phyloP scores from a whole-genome alignment of 2,113 vertebrate species.

The Ictidomys tridecemlineatus region DNA sequence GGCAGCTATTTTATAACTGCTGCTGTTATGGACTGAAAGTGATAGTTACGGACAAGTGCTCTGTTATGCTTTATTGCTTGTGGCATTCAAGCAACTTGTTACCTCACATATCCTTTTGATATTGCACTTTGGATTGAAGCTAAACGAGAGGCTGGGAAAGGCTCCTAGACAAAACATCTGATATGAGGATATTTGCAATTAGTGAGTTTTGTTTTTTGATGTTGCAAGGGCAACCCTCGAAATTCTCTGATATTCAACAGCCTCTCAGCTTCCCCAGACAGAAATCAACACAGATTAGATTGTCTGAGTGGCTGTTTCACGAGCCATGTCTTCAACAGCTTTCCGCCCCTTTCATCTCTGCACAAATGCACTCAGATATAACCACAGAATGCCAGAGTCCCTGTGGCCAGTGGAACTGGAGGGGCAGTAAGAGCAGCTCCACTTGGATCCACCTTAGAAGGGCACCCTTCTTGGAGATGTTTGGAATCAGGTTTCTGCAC shows the following conservation, averaged over 20 bases:
- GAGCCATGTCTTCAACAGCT: neutral
- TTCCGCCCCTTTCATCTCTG: neutral
- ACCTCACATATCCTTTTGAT: neutral
- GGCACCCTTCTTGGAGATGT: neutral
- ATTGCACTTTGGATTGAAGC: neutral
- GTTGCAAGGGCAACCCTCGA: neutral
- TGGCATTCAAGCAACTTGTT: neutral
- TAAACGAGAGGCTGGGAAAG: neutral
- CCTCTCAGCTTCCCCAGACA: slow-evolving; percentile 40
- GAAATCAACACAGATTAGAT: slow-evolving; percentile 52
- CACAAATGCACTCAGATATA: neutral
- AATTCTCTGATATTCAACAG: slow-evolving; percentile 1
- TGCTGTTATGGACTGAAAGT: neutral
- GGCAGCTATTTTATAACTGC: slow-evolving; percentile 79
- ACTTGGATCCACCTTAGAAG: neutral
- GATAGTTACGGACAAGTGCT: neutral
- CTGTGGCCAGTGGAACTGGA: rapidly evolving
- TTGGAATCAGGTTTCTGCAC: slow-evolving; percentile 91
- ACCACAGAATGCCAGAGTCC: neutral
- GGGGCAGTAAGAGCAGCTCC: neutral
- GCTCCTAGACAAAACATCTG: neutral
- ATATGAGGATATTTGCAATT: neutral
- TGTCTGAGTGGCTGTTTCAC: slow-evolving; percentile 37
- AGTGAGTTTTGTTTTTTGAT: slow-evolving; percentile 17
- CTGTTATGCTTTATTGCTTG: neutral